Evolutionary conservation across 2,113 vertebrate genomes (phyloP), one percentile per base, ranked within the genome.

Genomic region (Cricetomys ansorgei): DNA sequence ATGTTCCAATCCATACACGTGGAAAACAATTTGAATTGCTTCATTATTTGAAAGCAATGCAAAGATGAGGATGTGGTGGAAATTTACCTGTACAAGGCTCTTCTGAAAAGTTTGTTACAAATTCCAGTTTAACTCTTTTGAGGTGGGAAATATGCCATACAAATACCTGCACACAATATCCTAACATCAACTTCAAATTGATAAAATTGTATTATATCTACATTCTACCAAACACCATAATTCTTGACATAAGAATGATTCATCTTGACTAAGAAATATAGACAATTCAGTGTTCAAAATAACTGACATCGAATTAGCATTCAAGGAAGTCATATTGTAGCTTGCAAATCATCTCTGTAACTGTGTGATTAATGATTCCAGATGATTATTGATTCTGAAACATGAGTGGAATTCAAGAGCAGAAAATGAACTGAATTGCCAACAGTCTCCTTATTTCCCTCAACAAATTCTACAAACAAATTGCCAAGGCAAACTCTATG

Each of bases 1-100:
- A 96, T 97, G 91, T 94, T 93, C 96, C 97, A 91, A 94, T 97
- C 67, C 87, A 95, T 97, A 96, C 95, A 89, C 92, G 96, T 96
- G 92, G 91, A 96, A 95, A 91, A 62, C 87, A 96, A 89, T 96
- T 96, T 96, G 79, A 89, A 95, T 93, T 62, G 67, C 79, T 92
- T 96, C 95, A 84, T 98, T 93, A 96, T 93, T 96, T 96, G 86
- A 96, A 96, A 96, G 88, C 83, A 96, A 57, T n/a, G 25, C 55
- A 62, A 94, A 94, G 50, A 88, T 48, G 88, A 67, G 29, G 76
- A 53, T 25, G 62, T 25, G 29, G 9, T 77, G 25, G 27, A 87
- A 92, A 70, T 84, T 48, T 65, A 50, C 57, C 40, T 37, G 23
- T 86, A 34, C 31, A 69, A 53, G 2, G 10, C 69, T 77, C 75